Evolutionary conservation across 2,113 vertebrate species (phyloP).

Genomic region (Poeciliopsis prolifica): DNA sequence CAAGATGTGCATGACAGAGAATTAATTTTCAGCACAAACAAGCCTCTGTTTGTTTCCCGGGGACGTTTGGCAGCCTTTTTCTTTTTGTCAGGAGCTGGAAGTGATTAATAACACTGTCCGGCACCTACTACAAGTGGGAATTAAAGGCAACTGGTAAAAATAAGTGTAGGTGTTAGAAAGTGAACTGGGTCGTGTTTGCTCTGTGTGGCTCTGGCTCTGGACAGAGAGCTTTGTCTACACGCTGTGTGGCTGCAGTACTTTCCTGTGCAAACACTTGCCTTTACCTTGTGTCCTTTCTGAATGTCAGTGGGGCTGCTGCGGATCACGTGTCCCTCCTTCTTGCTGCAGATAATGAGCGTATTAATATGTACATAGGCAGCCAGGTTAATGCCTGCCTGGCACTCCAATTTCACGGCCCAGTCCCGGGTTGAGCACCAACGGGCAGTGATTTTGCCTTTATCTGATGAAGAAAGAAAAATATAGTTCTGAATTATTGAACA

Average conservation of each 20-base stretch:
- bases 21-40: conserved; percentile 70
- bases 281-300: conserved; percentile 47
- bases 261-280: conserved; percentile 28
- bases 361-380: conserved; percentile 71
- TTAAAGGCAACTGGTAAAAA: conserved; percentile 49
- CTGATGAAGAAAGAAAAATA: conserved; percentile 59
- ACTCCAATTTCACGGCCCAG: conserved; percentile 64
- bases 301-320: conserved; percentile 45
- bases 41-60: conserved; percentile 58
- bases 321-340: conserved; percentile 35
- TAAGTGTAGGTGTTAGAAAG: conserved; percentile 30
- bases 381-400: conserved; percentile 61
- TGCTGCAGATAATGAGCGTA: conserved; percentile 61
- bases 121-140: conserved; percentile 59
- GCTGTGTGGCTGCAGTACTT: neutral
- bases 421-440: conserved; percentile 44
- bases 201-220: conserved; percentile 26
- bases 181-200: conserved; percentile 16
- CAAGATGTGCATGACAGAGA: conserved; percentile 67
- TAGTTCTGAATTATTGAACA: conserved; percentile 71
- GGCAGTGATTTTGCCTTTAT: conserved; percentile 43
- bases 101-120: conserved; percentile 69
- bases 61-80: conserved; percentile 49
- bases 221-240: conserved; percentile 2
- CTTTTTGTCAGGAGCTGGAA: conserved; percentile 30